Conservation (phyloP, 2,797 vertebrate species). For the Xiphorhynchus erythropygius region DNA sequence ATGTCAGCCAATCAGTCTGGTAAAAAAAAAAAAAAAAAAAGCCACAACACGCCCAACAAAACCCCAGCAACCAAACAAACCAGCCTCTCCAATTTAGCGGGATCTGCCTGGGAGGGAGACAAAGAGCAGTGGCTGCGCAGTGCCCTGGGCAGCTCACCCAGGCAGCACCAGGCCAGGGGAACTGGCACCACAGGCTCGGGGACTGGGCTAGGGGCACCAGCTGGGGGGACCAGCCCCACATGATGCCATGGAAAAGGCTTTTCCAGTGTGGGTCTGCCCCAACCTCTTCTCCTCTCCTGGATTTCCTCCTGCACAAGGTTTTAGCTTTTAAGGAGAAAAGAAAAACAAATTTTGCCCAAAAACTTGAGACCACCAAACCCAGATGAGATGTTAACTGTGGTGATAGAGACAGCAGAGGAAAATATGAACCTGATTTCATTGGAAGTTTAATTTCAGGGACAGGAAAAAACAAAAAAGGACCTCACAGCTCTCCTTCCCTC, state of each 20-base stretch:
- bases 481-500: background rate
- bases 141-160: background rate
- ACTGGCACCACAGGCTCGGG: background rate
- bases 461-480: too few species aligned
- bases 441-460: background rate
- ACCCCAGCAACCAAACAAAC: conserved; percentile 35
- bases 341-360: background rate
- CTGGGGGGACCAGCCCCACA: rapidly evolving
- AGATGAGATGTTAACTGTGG: background rate
- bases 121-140: background rate
- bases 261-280: background rate
- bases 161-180: background rate
- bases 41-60: conserved; percentile 33
- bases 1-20: conserved; percentile 53
- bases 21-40: background rate
- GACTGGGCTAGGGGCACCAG: background rate
- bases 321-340: background rate
- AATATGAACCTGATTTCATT: background rate
- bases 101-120: background rate
- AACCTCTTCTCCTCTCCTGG: background rate
- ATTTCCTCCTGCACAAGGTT: background rate
- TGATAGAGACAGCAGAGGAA: background rate
- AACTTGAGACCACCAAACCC: background rate
- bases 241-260: background rate
- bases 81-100: conserved; percentile 52